Conservation (phyloP, 2,888 invertebrate species). For the Linnaemya tessellans region DNA sequence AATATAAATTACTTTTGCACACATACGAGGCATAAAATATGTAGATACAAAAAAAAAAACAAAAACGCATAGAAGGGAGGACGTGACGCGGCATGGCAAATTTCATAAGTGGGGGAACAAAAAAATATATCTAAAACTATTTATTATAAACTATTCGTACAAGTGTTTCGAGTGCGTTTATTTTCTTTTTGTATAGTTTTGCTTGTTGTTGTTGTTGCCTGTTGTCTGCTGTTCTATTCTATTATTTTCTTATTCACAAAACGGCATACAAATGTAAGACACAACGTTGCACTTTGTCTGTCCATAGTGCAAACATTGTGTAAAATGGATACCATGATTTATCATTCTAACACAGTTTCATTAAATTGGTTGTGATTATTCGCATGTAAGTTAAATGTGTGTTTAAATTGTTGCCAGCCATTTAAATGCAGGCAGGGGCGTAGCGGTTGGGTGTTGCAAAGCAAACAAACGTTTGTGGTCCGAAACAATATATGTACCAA, state of each 20-base stretch:
- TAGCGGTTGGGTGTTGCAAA: not conserved
- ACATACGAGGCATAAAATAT: conserved; percentile 32
- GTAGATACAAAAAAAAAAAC: conserved; percentile 6
- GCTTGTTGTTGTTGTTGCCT: conserved; percentile 8
- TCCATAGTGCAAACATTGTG: conserved; percentile 51
- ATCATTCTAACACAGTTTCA: conserved; percentile 67
- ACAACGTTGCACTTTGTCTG: conserved; percentile 12
- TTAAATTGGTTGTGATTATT: conserved; percentile 65
- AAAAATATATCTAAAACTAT: conserved; percentile 52
- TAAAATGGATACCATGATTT: conserved; percentile 64
- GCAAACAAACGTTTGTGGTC: too few relatives aligned
- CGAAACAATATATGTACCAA: too few relatives aligned
- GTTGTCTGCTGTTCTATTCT: conserved; percentile 15
- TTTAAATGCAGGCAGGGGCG: conserved; percentile 35
- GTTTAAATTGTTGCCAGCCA: conserved; percentile 36
- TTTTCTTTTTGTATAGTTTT: conserved; percentile 3
- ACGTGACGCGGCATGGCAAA: conserved; percentile 31
- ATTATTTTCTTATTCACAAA: conserved; percentile 45
- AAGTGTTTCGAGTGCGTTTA: conserved; percentile 57
- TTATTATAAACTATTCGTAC: conserved; percentile 66
- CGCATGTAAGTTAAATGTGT: conserved; percentile 39
- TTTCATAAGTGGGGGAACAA: conserved; percentile 61
- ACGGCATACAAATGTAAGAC: conserved; percentile 44
- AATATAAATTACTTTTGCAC: conserved; percentile 65
- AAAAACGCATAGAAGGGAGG: conserved; percentile 26